Evolutionary conservation across 1,140 invertebrate species (phyloP).

Genomic region (Drosophila hydei): DNA sequence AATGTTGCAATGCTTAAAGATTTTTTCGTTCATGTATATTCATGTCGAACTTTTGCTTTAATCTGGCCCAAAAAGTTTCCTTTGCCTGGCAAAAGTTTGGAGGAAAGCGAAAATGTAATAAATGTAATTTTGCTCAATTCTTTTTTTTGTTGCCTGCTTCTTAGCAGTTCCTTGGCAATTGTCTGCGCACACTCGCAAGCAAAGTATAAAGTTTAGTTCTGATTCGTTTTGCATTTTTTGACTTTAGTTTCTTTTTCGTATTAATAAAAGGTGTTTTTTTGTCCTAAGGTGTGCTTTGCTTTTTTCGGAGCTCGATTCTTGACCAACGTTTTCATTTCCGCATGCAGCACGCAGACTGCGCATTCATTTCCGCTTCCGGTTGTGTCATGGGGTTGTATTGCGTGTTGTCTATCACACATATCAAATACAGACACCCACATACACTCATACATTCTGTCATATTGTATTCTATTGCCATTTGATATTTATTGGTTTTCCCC

Average conservation of each 20-base stretch:
- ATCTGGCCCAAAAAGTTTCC: conserved; percentile 23
- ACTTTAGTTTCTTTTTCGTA: conserved; percentile 1
- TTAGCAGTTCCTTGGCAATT: conserved; percentile 47
- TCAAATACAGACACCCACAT: conserved; percentile 5
- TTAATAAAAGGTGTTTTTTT: not conserved
- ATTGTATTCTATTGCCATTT: conserved; percentile 46
- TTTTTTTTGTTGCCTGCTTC: conserved; percentile 20
- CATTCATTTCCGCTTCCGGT: conserved; percentile 70
- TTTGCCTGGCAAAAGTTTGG: conserved; percentile 21
- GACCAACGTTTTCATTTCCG: conserved; percentile 58
- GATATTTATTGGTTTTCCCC: conserved; percentile 29
- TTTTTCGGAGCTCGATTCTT: conserved; percentile 27
- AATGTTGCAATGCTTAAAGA: conserved; percentile 31
- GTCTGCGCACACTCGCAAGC: conserved; percentile 37
- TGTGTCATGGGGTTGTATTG: conserved; percentile 33
- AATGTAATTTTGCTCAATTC: conserved; percentile 63
- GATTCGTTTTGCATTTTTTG: conserved; percentile 20
- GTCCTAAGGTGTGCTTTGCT: conserved; percentile 5
- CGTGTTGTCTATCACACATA: conserved; percentile 45
- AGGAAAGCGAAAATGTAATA: conserved; percentile 55
- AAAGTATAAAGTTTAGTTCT: conserved; percentile 67
- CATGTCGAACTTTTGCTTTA: conserved; percentile 25
- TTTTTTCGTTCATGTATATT: conserved; percentile 11
- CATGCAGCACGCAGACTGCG: conserved; percentile 52
- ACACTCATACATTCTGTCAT: conserved; percentile 43